Conservation (phyloP, 2,888 invertebrate species). For the Callimorpha dominula region DNA sequence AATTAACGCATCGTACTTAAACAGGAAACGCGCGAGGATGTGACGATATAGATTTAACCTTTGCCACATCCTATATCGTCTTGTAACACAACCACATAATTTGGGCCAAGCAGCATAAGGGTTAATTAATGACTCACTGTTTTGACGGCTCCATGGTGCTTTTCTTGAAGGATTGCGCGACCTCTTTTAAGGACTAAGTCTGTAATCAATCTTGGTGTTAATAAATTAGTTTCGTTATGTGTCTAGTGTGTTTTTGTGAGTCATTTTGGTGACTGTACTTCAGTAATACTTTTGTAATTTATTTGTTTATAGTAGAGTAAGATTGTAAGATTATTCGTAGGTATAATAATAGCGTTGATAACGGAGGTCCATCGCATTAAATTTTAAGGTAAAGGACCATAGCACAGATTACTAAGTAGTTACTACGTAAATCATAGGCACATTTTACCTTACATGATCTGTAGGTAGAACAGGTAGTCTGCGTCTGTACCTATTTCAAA, state of each 20-base stretch:
- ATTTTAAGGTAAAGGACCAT: too few relatives aligned
- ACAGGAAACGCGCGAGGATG: slow-evolving; percentile 83
- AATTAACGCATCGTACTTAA: slow-evolving; percentile 77
- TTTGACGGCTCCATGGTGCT: slow-evolving; percentile 47
- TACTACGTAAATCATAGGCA: too few relatives aligned
- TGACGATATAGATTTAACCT: slow-evolving; percentile 85
- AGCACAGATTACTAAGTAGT: too few relatives aligned
- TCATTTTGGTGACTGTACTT: slow-evolving; percentile 6
- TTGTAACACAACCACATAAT: slow-evolving; percentile 67
- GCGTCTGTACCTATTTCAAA: too few relatives aligned
- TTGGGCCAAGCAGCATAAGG: slow-evolving; percentile 54
- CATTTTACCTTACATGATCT: too few relatives aligned
- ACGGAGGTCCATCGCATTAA: too few relatives aligned
- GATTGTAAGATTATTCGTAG: not conserved
- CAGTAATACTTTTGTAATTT: too few relatives aligned
- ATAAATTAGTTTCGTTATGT: slow-evolving; percentile 3
- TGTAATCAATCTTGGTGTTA: slow-evolving; percentile 19
- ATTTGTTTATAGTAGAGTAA: not conserved
- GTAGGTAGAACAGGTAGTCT: too few relatives aligned
- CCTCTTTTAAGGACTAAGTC: slow-evolving; percentile 29
- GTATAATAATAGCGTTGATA: not conserved
- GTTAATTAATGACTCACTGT: slow-evolving; percentile 68
- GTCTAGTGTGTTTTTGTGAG: slow-evolving; percentile 11
- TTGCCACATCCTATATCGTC: slow-evolving; percentile 80
- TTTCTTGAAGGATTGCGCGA: slow-evolving; percentile 48